Conservation (phyloP, 2,888 invertebrate species). For the Himalopsyche anomala region DNA sequence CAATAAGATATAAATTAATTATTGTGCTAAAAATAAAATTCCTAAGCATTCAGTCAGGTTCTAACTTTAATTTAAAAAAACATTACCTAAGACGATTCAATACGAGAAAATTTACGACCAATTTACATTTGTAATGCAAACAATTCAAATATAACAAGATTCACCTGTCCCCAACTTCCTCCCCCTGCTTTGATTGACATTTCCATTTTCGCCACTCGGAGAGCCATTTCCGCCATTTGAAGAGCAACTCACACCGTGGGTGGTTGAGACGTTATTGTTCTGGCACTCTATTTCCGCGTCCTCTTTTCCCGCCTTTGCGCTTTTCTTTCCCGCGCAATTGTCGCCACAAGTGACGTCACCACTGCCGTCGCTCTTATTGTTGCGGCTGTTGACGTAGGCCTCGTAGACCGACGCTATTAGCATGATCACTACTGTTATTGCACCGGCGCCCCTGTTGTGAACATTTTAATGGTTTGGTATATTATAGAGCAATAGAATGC, state of each 20-base stretch:
- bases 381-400: conserved; percentile 73
- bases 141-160: neutral
- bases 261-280: conserved; percentile 66
- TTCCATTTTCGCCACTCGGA: conserved; percentile 58
- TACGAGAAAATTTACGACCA: neutral
- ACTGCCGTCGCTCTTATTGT: conserved; percentile 70
- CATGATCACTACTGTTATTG: conserved; percentile 76
- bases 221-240: conserved; percentile 50
- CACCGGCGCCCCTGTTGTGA: conserved; percentile 74
- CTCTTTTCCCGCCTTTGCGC: conserved; percentile 70
- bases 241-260: conserved; percentile 33
- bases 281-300: conserved; percentile 67
- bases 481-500: no score
- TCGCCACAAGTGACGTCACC: conserved; percentile 70
- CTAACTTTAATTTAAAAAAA: neutral
- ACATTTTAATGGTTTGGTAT: conserved; percentile 11
- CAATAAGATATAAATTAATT: no score
- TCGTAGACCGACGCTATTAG: conserved; percentile 81
- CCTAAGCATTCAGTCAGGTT: neutral
- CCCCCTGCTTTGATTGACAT: conserved; percentile 1
- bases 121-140: neutral
- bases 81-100: neutral
- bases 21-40: no score
- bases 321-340: conserved; percentile 67
- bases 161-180: conserved; percentile 52